A percentile compares a stretch with the other conserved stretches of the same genome.
These are phyloP conservation scores for Lucilia sericata DNA, from an alignment of 1,140 invertebrate species.

Conservation along the genomic window DNA sequence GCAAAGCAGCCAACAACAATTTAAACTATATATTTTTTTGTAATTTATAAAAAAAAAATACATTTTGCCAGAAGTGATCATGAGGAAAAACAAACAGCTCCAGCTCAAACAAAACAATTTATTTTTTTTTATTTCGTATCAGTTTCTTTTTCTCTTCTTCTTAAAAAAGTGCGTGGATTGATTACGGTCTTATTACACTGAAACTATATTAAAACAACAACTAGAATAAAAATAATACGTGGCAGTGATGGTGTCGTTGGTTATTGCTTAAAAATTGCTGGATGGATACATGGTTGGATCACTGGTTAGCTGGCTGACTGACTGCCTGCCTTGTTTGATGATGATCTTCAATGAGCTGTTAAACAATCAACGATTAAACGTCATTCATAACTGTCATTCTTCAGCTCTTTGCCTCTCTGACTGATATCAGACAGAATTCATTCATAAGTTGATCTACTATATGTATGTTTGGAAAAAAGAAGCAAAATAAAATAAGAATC, in stretches of 20 bases:
- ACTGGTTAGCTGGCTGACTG: not conserved
- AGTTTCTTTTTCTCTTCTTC: too few species aligned
- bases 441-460: constrained; percentile 41
- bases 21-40: not conserved
- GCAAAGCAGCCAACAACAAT: not conserved
- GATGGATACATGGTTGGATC: too few species aligned
- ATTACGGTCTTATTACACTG: constrained; percentile 9
- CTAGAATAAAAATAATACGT: constrained; percentile 24
- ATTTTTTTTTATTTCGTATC: too few species aligned
- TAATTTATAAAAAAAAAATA: not conserved
- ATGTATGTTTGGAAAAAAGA: not conserved
- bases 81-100: not conserved
- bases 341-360: constrained; percentile 42
- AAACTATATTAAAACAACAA: not conserved
- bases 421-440: not conserved
- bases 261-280: not conserved
- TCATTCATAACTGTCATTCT: constrained; percentile 39
- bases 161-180: constrained; percentile 37
- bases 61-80: constrained; percentile 16
- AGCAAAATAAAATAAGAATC: not conserved
- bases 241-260: not conserved
- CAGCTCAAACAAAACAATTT: too few species aligned
- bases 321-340: not conserved
- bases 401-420: not conserved
- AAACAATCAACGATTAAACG: constrained; percentile 44